Evolutionary conservation across 2,113 vertebrate species (phyloP).

Genomic region (Pachyramphus minor): DNA sequence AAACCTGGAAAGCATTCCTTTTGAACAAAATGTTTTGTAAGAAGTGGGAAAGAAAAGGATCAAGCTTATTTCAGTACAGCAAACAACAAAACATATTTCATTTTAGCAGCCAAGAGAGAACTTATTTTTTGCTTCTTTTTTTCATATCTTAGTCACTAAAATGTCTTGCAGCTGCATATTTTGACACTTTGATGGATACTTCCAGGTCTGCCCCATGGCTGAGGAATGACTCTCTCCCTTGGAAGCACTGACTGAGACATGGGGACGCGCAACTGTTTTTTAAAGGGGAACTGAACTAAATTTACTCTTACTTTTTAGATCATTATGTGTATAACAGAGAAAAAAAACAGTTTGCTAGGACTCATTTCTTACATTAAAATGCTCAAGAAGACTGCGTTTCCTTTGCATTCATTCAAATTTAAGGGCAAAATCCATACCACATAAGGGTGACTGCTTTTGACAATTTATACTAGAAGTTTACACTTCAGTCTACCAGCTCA

Average conservation of each 20-base stretch:
- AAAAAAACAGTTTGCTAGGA: neutral
- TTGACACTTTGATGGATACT: conserved; percentile 30
- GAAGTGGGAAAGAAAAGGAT: neutral
- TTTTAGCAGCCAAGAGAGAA: neutral
- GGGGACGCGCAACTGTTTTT: neutral
- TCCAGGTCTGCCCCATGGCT: neutral
- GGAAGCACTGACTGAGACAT: neutral
- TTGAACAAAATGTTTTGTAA: neutral
- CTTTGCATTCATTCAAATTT: neutral
- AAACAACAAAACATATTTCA: neutral
- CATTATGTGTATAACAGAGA: neutral
- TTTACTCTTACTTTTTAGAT: neutral
- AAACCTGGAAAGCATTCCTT: neutral
- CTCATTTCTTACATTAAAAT: neutral
- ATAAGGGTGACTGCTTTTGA: neutral
- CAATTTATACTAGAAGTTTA: neutral
- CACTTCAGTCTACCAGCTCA: neutral
- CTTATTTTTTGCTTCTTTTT: neutral
- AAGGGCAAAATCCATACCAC: neutral
- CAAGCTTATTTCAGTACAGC: neutral
- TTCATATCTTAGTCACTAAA: neutral
- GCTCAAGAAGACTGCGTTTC: neutral
- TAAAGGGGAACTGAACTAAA: neutral
- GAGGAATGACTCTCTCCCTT: neutral
- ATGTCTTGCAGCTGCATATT: conserved; percentile 15